Conservation (phyloP, 2,113 vertebrate genomes). For the Gopherus evgoodei region DNA sequence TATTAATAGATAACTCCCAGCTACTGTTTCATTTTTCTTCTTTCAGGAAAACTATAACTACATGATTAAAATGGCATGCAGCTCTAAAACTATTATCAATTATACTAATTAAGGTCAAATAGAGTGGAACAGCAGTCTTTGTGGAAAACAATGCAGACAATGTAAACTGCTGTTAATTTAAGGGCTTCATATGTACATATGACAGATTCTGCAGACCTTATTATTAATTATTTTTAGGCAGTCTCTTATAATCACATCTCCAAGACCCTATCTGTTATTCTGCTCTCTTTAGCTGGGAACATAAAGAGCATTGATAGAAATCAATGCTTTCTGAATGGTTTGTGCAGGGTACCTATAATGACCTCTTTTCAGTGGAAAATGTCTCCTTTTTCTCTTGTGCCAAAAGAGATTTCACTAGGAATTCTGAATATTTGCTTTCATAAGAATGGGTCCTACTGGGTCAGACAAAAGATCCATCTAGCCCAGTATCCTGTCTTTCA, state of each 20-base stretch:
- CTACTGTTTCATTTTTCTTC: conserved; percentile 73
- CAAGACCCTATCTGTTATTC: not conserved
- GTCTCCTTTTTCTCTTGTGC: not conserved
- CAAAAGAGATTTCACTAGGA: not conserved
- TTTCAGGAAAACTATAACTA: conserved; percentile 71
- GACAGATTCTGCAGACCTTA: conserved; percentile 41
- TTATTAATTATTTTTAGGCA: conserved; percentile 62
- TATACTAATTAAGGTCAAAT: conserved; percentile 80
- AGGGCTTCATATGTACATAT: conserved; percentile 34
- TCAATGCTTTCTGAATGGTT: not conserved
- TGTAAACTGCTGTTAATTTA: conserved; percentile 71
- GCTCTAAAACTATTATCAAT: conserved; percentile 74
- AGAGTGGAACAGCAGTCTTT: conserved; percentile 57
- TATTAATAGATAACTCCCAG: conserved; percentile 72
- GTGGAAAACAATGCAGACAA: conserved; percentile 56
- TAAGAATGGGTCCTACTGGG: too few species aligned
- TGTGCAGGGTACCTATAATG: not conserved
- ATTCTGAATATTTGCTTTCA: not conserved
- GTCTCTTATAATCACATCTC: conserved; percentile 13
- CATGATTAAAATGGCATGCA: conserved; percentile 70
- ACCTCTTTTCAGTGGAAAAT: not conserved
- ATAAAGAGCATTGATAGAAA: not conserved
- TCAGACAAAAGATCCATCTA: too few species aligned
- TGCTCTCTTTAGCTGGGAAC: not conserved
- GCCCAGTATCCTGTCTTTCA: too few species aligned